These are phyloP conservation scores for Phortica magna DNA, from an alignment of 2,888 invertebrate species.

Conservation along the genomic window DNA sequence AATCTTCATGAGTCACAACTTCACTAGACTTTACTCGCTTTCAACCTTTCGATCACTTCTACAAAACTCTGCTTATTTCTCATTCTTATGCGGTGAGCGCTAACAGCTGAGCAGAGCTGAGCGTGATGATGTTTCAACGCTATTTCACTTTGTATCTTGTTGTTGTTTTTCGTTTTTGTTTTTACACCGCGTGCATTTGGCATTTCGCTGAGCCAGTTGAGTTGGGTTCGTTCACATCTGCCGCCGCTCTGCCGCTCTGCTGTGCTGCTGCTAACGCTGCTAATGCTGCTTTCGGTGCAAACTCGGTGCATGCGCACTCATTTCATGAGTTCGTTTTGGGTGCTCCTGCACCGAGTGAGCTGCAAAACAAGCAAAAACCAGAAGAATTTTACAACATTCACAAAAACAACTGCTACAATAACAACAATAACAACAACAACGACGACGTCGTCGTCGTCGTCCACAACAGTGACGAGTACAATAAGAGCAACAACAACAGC, in stretches of 20 bases:
- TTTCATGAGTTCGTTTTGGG: neutral
- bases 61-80: no score
- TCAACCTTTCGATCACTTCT: neutral
- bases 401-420: neutral
- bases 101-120: no score
- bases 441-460: neutral
- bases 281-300: conserved; percentile 12
- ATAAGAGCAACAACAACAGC: neutral
- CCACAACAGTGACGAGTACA: neutral
- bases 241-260: neutral
- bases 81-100: no score
- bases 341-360: conserved; percentile 22
- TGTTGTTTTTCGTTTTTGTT: neutral
- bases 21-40: neutral
- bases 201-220: conserved; percentile 18
- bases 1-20: neutral
- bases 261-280: neutral
- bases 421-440: neutral
- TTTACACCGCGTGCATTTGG: conserved; percentile 3
- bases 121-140: neutral
- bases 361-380: neutral
- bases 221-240: conserved; percentile 30
- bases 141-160: neutral
- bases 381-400: conserved; percentile 20
- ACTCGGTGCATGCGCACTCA: conserved; percentile 19